These are phyloP conservation scores for Anastrepha obliqua DNA, from an alignment of 1,140 invertebrate species.

Conservation along the genomic window DNA sequence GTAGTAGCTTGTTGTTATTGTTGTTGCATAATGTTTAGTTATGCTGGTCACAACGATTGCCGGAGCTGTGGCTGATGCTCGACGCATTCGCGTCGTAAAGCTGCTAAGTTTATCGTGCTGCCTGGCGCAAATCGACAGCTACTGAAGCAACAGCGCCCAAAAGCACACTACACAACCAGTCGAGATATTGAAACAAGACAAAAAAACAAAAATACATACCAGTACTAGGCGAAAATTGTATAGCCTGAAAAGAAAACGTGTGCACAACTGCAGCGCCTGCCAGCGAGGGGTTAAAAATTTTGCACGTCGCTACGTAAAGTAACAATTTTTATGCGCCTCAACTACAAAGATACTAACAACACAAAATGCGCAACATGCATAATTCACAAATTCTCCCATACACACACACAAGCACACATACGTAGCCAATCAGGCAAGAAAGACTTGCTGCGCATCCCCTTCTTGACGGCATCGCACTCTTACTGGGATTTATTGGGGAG, in stretches of 20 bases:
- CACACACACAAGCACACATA: not conserved
- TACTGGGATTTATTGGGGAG: slow-evolving; percentile 53
- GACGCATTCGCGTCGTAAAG: slow-evolving; percentile 43
- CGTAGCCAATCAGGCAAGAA: not conserved
- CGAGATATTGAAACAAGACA: not conserved
- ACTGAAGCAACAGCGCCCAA: slow-evolving; percentile 28
- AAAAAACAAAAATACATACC: no score
- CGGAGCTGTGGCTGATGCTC: not conserved
- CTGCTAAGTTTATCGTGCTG: slow-evolving; percentile 21
- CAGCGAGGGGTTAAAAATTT: slow-evolving; percentile 58
- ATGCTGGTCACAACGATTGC: slow-evolving; percentile 59
- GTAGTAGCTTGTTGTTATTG: not conserved
- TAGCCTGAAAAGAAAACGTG: not conserved
- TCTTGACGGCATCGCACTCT: not conserved
- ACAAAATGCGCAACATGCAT: slow-evolving; percentile 72
- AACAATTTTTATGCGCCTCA: slow-evolving; percentile 70
- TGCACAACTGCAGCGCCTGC: not conserved
- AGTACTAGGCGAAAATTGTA: not conserved
- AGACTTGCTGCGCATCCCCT: slow-evolving; percentile 6
- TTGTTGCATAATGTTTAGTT: slow-evolving; percentile 51
- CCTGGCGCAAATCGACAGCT: slow-evolving; percentile 40
- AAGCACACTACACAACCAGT: not conserved
- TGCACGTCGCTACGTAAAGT: slow-evolving; percentile 58
- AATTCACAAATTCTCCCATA: slow-evolving; percentile 66
- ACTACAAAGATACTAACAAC: slow-evolving; percentile 24